Percentiles rank a stretch among this genome's conserved stretches.
Conservation (phyloP, 2,888 invertebrate genomes). For the Caenorhabditis afra region DNA sequence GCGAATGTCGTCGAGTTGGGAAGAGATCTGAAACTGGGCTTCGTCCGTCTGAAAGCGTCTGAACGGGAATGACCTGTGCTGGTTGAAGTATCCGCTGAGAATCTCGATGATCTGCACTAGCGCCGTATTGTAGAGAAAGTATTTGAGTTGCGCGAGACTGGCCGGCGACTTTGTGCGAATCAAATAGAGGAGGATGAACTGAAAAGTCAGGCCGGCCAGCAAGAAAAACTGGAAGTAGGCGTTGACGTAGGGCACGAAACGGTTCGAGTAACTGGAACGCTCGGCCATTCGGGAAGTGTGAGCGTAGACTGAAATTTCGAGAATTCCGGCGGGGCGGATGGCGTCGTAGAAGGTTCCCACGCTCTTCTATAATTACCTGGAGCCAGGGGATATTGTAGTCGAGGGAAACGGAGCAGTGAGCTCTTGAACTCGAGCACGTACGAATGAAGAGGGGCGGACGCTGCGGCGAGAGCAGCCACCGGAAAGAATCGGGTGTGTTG, state of each 20-base stretch:
- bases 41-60: neutral
- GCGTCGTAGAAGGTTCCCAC: slow-evolving; percentile 11
- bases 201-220: slow-evolving; percentile 46
- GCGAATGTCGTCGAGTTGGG: slow-evolving; percentile 52
- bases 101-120: slow-evolving; percentile 37
- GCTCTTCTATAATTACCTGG: slow-evolving; percentile 40
- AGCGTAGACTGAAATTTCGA: neutral
- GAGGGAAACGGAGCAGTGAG: slow-evolving; percentile 11
- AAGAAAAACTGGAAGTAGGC: slow-evolving; percentile 48
- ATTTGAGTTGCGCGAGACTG: slow-evolving; percentile 46
- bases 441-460: neutral
- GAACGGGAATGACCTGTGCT: slow-evolving; percentile 31
- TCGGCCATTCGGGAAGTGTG: slow-evolving; percentile 13
- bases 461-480: slow-evolving; percentile 15
- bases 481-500: slow-evolving; percentile 12
- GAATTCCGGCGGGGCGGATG: neutral
- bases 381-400: neutral
- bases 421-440: slow-evolving; percentile 24
- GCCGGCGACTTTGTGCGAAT: slow-evolving; percentile 49
- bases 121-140: slow-evolving; percentile 51
- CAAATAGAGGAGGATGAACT: slow-evolving; percentile 47
- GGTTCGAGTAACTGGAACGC: slow-evolving; percentile 43
- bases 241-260: slow-evolving; percentile 45
- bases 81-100: slow-evolving; percentile 41
- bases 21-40: slow-evolving; percentile 22